Percentiles rank a stretch among this genome's conserved stretches.
Conservation (phyloP, 2,888 invertebrate genomes). For the Macrophya alboannulata region DNA sequence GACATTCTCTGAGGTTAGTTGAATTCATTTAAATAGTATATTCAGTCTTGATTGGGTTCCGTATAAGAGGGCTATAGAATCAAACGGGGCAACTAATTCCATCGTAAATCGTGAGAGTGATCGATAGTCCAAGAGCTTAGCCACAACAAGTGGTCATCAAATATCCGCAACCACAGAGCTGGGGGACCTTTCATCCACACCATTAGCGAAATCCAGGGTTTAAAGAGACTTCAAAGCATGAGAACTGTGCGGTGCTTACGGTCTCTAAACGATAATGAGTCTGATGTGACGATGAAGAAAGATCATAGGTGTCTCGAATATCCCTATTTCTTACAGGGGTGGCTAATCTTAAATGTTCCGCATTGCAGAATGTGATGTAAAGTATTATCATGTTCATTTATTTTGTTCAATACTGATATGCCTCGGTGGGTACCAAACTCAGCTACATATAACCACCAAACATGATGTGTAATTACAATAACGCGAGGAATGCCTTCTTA, state of each 20-base stretch:
- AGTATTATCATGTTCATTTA: not conserved
- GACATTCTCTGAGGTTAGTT: not conserved
- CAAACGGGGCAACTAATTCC: not conserved
- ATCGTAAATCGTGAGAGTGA: not conserved
- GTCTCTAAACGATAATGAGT: not conserved
- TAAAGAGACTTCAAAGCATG: not conserved
- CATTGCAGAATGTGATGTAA: not conserved
- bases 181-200: not conserved
- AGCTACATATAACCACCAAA: not conserved
- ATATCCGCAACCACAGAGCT: not conserved
- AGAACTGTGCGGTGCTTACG: not conserved
- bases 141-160: not conserved
- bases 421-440: not conserved
- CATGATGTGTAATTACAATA: not conserved
- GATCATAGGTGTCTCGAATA: not conserved
- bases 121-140: not conserved
- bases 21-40: not conserved
- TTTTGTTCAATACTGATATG: not conserved
- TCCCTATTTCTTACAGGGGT: not conserved
- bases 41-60: not conserved
- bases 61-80: not conserved
- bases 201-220: conserved; percentile 6
- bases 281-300: not conserved
- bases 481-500: not conserved
- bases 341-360: not conserved